phyloP scores from a whole-genome alignment of 2,113 vertebrate genomes.

The Haemorhous mexicanus region DNA sequence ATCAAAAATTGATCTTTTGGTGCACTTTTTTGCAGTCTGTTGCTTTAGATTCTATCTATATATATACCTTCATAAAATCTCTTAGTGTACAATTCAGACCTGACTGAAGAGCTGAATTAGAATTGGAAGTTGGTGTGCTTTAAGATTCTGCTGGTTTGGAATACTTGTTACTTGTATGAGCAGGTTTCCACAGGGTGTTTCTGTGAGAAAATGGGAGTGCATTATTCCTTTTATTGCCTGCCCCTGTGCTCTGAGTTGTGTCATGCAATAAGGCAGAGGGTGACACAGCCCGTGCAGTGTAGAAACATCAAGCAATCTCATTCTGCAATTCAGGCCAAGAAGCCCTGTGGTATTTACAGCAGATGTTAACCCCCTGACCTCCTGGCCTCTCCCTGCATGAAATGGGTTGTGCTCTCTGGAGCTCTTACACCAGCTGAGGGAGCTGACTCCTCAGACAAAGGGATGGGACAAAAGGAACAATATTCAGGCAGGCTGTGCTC shows the following conservation, averaged over 20 bases:
- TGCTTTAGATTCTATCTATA: slow-evolving; percentile 19
- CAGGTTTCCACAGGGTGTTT: neutral
- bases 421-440: neutral
- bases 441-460: neutral
- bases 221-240: neutral
- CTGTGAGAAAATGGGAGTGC: neutral
- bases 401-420: neutral
- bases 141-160: neutral
- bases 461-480: neutral
- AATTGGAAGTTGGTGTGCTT: neutral
- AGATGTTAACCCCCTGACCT: slow-evolving; percentile 29
- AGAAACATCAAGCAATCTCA: neutral
- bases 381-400: neutral
- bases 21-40: neutral
- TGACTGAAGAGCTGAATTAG: neutral
- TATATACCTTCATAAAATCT: slow-evolving; percentile 7
- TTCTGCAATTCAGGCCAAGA: neutral
- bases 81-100: neutral
- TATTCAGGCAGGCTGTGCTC: neutral
- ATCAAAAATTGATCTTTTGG: slow-evolving; percentile 28
- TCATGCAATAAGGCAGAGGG: neutral
- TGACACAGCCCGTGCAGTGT: neutral
- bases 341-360: slow-evolving; percentile 7
- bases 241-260: neutral
- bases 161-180: neutral